Evolutionary conservation across 2,113 vertebrate species (phyloP).

Genomic region (Hypanus sabinus): DNA sequence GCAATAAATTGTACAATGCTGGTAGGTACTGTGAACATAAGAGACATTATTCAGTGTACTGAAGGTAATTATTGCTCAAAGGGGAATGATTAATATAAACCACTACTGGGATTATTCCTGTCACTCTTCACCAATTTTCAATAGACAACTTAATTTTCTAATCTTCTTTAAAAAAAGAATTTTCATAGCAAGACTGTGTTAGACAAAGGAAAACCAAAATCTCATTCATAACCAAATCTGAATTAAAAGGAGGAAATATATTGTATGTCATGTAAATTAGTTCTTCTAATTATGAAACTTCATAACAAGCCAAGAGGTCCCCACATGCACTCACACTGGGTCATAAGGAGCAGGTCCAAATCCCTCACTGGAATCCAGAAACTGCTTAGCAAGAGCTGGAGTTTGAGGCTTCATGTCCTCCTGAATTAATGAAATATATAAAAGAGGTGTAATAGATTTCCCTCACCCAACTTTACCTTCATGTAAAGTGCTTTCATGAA

Average conservation of each 20-base stretch:
- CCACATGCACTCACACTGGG: constrained; percentile 44
- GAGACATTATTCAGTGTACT: not conserved
- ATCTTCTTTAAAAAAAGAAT: not conserved
- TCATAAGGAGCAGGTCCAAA: constrained; percentile 48
- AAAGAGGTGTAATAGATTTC: not conserved
- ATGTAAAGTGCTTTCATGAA: not conserved
- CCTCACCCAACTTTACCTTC: not conserved
- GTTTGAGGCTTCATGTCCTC: constrained; percentile 43
- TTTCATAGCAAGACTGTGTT: not conserved
- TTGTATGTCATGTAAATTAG: not conserved
- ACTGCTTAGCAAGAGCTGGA: constrained; percentile 39
- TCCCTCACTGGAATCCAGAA: constrained; percentile 39
- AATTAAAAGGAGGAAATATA: not conserved
- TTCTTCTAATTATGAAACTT: not conserved
- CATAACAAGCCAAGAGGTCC: not conserved
- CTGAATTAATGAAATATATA: constrained; percentile 40
- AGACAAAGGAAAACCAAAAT: not conserved
- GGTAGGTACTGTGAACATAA: not conserved
- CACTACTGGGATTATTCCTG: not conserved
- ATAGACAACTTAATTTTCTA: not conserved
- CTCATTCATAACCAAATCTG: not conserved
- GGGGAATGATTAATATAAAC: not conserved
- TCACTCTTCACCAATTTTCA: not conserved
- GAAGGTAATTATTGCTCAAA: not conserved
- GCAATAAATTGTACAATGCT: not conserved